Conservation (phyloP, 1,140 invertebrate species). For the Manduca sexta region DNA sequence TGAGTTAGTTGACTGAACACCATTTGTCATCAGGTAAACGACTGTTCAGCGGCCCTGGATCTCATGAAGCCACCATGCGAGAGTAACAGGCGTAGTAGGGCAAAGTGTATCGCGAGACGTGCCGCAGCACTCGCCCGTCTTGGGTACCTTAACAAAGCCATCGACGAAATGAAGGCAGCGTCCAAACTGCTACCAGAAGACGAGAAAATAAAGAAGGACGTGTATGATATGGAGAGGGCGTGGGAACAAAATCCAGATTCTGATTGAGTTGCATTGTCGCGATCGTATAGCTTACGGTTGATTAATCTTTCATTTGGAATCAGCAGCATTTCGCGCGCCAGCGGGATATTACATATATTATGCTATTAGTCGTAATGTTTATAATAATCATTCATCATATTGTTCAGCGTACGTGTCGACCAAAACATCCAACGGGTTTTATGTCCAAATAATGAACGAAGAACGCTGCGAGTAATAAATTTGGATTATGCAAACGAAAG, state of each 20-base stretch:
- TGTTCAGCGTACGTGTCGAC: no score
- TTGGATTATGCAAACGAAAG: no score
- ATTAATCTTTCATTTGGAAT: no score
- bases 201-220: conserved; percentile 62
- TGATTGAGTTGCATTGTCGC: conserved; percentile 25
- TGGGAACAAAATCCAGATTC: conserved; percentile 72
- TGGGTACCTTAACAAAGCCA: conserved; percentile 81
- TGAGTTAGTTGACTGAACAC: no score
- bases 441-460: no score
- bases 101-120: conserved; percentile 80
- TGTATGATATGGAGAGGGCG: conserved; percentile 66
- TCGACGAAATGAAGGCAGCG: conserved; percentile 83
- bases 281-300: no score
- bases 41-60: conserved; percentile 79
- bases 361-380: no score
- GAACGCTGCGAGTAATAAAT: no score
- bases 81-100: conserved; percentile 80
- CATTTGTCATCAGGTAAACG: conserved; percentile 50
- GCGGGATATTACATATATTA: no score
- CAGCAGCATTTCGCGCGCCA: no score
- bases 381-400: no score
- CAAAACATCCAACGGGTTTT: no score
- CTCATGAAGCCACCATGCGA: conserved; percentile 81
- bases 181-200: conserved; percentile 74
- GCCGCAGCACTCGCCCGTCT: conserved; percentile 82